Conservation (phyloP, 2,888 invertebrate species). For the Diadegma fenestrale region DNA sequence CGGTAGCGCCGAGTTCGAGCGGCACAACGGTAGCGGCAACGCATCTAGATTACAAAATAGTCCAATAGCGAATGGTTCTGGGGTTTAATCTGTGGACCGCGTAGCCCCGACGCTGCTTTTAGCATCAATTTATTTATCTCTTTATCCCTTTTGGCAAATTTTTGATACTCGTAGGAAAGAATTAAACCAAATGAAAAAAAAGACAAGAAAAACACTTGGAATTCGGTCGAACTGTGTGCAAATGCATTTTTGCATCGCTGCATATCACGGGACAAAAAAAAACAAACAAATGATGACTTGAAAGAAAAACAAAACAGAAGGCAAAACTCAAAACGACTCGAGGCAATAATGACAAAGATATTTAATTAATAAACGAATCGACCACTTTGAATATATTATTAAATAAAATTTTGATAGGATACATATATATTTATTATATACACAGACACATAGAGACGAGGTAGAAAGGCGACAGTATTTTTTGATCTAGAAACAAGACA, state of each 20-base stretch:
- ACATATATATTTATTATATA: slow-evolving; percentile 65
- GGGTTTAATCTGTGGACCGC: slow-evolving; percentile 51
- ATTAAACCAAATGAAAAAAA: not conserved
- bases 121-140: slow-evolving; percentile 29
- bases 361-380: slow-evolving; percentile 65
- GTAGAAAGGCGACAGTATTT: slow-evolving; percentile 19
- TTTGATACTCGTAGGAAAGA: slow-evolving; percentile 11
- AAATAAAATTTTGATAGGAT: slow-evolving; percentile 71
- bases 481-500: slow-evolving; percentile 4
- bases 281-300: not conserved
- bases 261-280: slow-evolving; percentile 32
- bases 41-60: slow-evolving; percentile 50
- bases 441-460: slow-evolving; percentile 52
- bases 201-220: not conserved
- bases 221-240: slow-evolving; percentile 19
- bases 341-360: slow-evolving; percentile 64
- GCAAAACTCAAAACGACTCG: slow-evolving; percentile 38
- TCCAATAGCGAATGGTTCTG: slow-evolving; percentile 63
- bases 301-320: slow-evolving; percentile 17
- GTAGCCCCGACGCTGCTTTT: slow-evolving; percentile 61
- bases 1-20: slow-evolving; percentile 76
- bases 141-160: slow-evolving; percentile 6
- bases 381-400: slow-evolving; percentile 68
- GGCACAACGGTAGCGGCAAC: slow-evolving; percentile 33
- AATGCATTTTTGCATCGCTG: slow-evolving; percentile 55